These are phyloP conservation scores for Aphodius sticticus DNA, from an alignment of 2,888 invertebrate genomes.

Conservation along the genomic window DNA sequence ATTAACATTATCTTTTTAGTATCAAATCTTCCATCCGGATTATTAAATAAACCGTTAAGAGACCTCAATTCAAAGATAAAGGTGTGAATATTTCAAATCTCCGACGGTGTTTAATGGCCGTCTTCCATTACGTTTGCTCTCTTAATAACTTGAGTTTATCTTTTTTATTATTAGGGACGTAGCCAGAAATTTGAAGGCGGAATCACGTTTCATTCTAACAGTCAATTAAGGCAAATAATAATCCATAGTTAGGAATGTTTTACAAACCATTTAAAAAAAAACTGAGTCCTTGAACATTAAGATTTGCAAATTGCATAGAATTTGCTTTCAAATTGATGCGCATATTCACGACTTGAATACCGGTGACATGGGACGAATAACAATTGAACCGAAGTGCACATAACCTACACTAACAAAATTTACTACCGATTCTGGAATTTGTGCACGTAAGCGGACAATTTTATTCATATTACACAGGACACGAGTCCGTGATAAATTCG, in stretches of 20 bases:
- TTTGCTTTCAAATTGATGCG: neutral
- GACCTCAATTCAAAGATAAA: neutral
- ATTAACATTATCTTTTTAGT: conserved; percentile 4
- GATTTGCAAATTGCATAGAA: neutral
- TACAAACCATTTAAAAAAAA: neutral
- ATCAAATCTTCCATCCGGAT: conserved; percentile 4
- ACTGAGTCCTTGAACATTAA: neutral
- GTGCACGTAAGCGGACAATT: neutral
- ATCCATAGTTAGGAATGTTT: neutral
- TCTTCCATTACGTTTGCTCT: neutral
- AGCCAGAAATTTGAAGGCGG: neutral
- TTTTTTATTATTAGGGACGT: neutral
- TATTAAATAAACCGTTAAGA: neutral
- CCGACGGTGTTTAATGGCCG: neutral
- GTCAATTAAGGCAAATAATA: too few species aligned
- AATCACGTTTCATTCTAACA: neutral
- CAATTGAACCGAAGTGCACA: neutral
- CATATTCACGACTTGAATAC: neutral
- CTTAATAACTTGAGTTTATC: neutral
- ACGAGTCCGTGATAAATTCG: neutral
- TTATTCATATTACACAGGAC: neutral
- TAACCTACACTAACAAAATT: neutral
- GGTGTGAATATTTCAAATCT: conserved; percentile 4
- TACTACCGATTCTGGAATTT: neutral
- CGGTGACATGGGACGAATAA: neutral